These are phyloP conservation scores for Paradoxurus hermaphroditus DNA, from an alignment of 2,113 vertebrate species.

Conservation along the genomic window DNA sequence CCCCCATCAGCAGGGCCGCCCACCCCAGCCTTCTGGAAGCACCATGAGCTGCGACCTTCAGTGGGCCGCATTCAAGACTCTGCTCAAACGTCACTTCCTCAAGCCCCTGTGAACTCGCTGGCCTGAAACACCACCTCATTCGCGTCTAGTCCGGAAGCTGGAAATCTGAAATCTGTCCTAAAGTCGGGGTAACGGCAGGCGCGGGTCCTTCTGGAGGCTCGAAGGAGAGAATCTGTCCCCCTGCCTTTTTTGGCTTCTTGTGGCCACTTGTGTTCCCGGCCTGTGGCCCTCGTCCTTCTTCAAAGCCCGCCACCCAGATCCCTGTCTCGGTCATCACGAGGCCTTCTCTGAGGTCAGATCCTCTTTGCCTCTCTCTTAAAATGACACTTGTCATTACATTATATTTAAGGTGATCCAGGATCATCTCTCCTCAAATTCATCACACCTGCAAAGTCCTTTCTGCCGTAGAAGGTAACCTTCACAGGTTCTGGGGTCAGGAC, in stretches of 20 bases:
- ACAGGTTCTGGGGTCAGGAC: neutral
- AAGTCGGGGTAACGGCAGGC: neutral
- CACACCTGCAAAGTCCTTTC: neutral
- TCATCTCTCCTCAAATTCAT: neutral
- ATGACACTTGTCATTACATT: neutral
- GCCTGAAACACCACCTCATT: neutral
- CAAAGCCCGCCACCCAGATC: neutral
- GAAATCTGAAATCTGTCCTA: neutral
- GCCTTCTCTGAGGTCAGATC: neutral
- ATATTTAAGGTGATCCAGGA: neutral
- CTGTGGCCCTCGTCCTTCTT: accelerated
- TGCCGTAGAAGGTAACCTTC: accelerated
- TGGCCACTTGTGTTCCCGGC: accelerated
- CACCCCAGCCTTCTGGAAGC: accelerated
- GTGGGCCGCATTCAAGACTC: neutral
- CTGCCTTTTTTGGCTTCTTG: neutral
- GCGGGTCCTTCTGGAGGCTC: neutral
- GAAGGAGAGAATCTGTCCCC: accelerated
- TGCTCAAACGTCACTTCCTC: neutral
- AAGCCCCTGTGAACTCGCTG: accelerated
- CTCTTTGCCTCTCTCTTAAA: no score
- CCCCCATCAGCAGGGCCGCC: neutral
- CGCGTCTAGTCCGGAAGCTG: neutral
- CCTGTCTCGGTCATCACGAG: neutral
- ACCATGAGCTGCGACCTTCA: no score